Evolutionary conservation across 2,888 invertebrate species (phyloP), one percentile per base, ranked within the genome.

Genomic region (Lithophane semibrunnea): DNA sequence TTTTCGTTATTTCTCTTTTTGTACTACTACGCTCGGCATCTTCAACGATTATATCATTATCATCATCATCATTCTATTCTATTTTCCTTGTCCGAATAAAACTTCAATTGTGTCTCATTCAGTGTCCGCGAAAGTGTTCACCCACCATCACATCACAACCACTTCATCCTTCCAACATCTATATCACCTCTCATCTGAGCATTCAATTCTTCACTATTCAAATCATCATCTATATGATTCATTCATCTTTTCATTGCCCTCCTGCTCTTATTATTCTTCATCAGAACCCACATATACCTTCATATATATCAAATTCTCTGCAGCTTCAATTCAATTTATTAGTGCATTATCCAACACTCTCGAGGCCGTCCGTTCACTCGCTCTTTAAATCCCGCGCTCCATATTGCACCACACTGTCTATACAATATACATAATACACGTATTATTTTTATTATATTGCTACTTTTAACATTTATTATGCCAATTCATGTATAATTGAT

Each of bases 291-390:
- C 44, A 18, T 49, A 18, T 54, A 52, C 18, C 47, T 60, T 58
- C 42, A 67, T 68, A 60, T n/a, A 58, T 72, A 83, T 67, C 72
- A 79, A 77, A 73, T 67, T 80, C n/a, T 76, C 47, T 56, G 65
- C 68, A 67, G 75, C 73, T 80, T 65, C 69, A 81, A 61, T 78
- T 66, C 70, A 76, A 68, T 80, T 80, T 64, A 60, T 54, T 71
- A 79, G 73, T 69, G 70, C 61, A 77, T 72, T 80, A 75, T 81
- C 79, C 73, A 75, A 67, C 63, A 73, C 29, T 67, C 76, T 75
- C 83, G 89, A 90, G 91, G 91, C 68, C 90, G 75, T 81, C 84
- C 90, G 71, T 88, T 90, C 91, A 88, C 90, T 88, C 80, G 90
- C 82, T 88, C 90, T 87, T 89, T 90, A 75, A 83, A 84, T 85